A percentile compares a stretch with the other conserved stretches of the same genome.
These are phyloP conservation scores for Stylophora pistillata DNA, from an alignment of 64 coral and sea anemone genomes.

Conservation along the genomic window DNA sequence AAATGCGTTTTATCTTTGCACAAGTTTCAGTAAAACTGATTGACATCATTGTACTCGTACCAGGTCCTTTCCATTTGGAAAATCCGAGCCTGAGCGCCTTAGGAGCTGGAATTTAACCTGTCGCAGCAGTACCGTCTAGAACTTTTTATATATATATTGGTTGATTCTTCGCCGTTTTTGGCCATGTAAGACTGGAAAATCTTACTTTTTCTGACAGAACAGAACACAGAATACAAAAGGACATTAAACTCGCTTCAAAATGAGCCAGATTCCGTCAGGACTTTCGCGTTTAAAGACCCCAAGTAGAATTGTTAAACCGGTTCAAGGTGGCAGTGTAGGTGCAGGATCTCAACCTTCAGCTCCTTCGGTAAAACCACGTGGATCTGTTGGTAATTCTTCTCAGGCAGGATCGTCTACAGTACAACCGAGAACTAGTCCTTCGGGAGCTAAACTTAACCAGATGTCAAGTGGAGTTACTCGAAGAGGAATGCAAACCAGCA, in stretches of 20 bases:
- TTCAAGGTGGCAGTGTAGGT: constrained; percentile 78
- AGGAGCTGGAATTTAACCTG: too few relatives aligned
- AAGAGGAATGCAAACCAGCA: neutral
- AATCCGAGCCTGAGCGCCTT: too few relatives aligned
- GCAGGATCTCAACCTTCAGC: constrained; percentile 17
- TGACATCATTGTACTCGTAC: too few relatives aligned
- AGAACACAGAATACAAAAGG: neutral
- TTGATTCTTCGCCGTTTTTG: neutral
- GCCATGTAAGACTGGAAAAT: neutral
- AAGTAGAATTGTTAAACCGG: constrained; percentile 79
- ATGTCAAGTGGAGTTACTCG: neutral
- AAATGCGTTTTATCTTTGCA: too few relatives aligned
- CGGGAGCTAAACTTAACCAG: constrained; percentile 42
- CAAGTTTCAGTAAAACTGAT: too few relatives aligned
- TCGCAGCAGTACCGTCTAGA: too few relatives aligned
- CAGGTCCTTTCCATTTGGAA: too few relatives aligned
- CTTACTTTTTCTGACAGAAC: neutral
- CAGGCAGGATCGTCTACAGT: constrained; percentile 39
- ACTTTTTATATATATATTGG: neutral
- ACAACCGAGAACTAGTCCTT: constrained; percentile 40
- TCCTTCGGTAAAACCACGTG: constrained; percentile 51
- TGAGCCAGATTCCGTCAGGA: constrained; percentile 87
- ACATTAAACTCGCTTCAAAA: constrained; percentile 33
- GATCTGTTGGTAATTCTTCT: constrained; percentile 27
- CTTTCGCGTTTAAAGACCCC: constrained; percentile 75